Conservation (phyloP, 2,888 invertebrate genomes). For the Reticulitermes lucifugus region DNA sequence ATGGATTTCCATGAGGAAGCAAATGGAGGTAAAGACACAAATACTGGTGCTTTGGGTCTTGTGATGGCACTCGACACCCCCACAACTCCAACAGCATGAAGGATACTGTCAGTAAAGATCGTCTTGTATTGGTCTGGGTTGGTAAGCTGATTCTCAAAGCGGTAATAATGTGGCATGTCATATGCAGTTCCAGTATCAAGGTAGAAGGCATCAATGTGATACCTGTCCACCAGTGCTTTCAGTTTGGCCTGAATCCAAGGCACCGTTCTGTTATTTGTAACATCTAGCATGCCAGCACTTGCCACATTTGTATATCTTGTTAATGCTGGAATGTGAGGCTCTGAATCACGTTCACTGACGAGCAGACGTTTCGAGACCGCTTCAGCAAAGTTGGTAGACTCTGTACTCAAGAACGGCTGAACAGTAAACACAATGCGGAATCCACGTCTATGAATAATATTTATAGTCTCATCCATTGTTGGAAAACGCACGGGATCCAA, state of each 20-base stretch:
- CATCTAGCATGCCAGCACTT: constrained; percentile 87
- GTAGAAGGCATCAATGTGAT: constrained; percentile 87
- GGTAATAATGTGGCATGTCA: constrained; percentile 88
- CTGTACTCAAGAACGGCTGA: constrained; percentile 87
- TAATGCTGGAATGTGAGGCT: constrained; percentile 83
- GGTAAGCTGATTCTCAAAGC: constrained; percentile 72
- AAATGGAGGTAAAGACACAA: constrained; percentile 86
- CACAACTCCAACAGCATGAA: constrained; percentile 73
- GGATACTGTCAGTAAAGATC: constrained; percentile 72
- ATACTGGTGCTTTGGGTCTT: constrained; percentile 85
- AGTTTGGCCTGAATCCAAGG: constrained; percentile 85
- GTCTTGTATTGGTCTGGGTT: constrained; percentile 89
- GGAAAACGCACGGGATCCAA: constrained; percentile 85
- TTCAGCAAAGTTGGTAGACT: constrained; percentile 84
- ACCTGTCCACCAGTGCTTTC: constrained; percentile 72
- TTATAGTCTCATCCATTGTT: constrained; percentile 80
- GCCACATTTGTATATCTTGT: constrained; percentile 81
- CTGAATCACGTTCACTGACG: constrained; percentile 83
- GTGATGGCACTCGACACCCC: constrained; percentile 87
- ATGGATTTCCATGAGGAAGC: constrained; percentile 91
- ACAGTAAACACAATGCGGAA: constrained; percentile 90
- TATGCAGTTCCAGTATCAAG: constrained; percentile 85
- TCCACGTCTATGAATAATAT: constrained; percentile 83
- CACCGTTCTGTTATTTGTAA: constrained; percentile 84
- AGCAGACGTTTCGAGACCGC: constrained; percentile 80